Conservation (phyloP, 2,888 invertebrate species). For the Cantharis rustica region DNA sequence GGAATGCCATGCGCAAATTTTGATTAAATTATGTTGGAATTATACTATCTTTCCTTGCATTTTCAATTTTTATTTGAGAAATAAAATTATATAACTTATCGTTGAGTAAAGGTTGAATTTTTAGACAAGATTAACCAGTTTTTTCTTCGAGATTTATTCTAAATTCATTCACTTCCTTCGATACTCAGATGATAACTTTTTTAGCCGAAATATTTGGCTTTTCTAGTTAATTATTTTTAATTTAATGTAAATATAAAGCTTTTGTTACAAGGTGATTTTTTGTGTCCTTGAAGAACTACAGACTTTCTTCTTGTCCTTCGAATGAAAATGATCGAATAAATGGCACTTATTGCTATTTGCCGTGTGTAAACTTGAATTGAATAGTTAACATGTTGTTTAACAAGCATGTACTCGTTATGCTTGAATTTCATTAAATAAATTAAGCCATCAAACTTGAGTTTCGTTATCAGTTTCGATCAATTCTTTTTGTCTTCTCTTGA, state of each 20-base stretch:
- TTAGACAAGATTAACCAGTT: slow-evolving; percentile 22
- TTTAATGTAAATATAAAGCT: neutral
- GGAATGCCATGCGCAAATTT: neutral
- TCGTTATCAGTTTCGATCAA: slow-evolving; percentile 30
- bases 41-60: neutral
- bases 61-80: slow-evolving; percentile 7
- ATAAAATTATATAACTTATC: slow-evolving; percentile 7
- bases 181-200: neutral
- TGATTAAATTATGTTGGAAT: neutral
- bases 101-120: slow-evolving; percentile 15
- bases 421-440: slow-evolving; percentile 25
- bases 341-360: neutral
- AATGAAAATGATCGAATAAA: neutral
- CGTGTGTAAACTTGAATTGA: neutral
- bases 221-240: neutral
- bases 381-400: neutral
- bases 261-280: neutral
- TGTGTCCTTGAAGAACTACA: neutral
- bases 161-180: slow-evolving; percentile 20
- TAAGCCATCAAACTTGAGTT: slow-evolving; percentile 28
- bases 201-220: neutral
- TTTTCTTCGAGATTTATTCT: slow-evolving; percentile 13
- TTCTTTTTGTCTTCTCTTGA: slow-evolving; percentile 41
- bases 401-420: neutral
- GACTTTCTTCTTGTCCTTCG: neutral